Conservation (phyloP, 2,888 invertebrate species). For the Venustoraphidia nigricollis region DNA sequence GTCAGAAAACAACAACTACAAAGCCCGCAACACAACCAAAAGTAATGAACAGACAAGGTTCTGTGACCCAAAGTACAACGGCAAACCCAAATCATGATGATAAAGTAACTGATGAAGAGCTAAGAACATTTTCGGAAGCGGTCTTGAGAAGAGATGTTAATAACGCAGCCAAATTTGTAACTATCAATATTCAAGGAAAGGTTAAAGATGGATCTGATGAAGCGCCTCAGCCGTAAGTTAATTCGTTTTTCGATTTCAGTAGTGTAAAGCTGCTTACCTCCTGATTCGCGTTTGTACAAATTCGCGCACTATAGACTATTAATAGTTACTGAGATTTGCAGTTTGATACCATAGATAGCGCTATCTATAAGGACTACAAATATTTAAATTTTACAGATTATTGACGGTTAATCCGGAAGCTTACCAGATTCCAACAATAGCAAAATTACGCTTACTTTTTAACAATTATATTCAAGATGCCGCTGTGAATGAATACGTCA, state of each 20-base stretch:
- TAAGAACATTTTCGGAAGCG: conserved; percentile 53
- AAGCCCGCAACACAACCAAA: conserved; percentile 7
- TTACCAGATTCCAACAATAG: conserved; percentile 54
- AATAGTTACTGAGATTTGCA: no score
- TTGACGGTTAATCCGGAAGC: conserved; percentile 44
- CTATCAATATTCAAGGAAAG: conserved; percentile 56
- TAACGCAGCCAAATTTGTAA: conserved; percentile 54
- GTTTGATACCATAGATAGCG: no score
- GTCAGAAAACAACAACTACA: conserved; percentile 8
- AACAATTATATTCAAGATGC: conserved; percentile 77
- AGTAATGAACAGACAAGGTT: not conserved
- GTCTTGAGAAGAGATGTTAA: conserved; percentile 56
- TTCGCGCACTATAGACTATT: no score
- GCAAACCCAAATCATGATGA: conserved; percentile 14
- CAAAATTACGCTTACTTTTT: conserved; percentile 54
- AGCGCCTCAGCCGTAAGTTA: conserved; percentile 59
- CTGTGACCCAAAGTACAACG: conserved; percentile 1
- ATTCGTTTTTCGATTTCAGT: no score
- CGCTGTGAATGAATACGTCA: conserved; percentile 58
- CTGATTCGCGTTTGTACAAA: no score
- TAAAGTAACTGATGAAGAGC: conserved; percentile 42
- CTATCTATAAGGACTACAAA: no score
- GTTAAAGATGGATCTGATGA: conserved; percentile 48
- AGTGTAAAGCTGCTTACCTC: no score
- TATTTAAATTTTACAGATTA: conserved; percentile 33